phyloP scores from a whole-genome alignment of 2,888 invertebrate species.

The Iphiclides podalirius region DNA sequence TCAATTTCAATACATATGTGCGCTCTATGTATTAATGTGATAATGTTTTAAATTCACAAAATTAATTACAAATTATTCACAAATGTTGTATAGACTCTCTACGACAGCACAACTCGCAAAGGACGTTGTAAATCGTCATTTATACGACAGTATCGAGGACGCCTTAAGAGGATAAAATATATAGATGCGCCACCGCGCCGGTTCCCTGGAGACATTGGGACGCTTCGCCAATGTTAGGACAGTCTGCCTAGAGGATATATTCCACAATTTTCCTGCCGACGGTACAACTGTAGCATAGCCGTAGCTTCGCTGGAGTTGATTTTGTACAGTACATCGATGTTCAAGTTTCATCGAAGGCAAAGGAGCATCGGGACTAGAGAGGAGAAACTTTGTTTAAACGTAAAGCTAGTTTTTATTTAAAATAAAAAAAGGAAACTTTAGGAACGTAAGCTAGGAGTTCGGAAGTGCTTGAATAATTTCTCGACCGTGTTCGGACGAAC shows the following conservation, averaged over 20 bases:
- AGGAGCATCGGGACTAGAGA: constrained; percentile 7
- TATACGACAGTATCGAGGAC: constrained; percentile 47
- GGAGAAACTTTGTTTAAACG: constrained; percentile 18
- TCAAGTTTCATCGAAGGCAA: constrained; percentile 9
- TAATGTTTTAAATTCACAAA: no score
- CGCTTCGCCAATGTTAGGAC: constrained; percentile 54
- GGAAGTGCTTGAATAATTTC: constrained; percentile 9
- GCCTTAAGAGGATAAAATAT: constrained; percentile 40
- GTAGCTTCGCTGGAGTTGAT: constrained; percentile 1
- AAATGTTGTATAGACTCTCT: no score
- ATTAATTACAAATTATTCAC: no score
- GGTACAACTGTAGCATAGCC: no score
- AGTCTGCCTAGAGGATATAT: constrained; percentile 52
- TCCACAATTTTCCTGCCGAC: constrained; percentile 43
- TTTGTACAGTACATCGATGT: constrained; percentile 4
- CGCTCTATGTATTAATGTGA: no score
- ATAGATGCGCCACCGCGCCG: constrained; percentile 41
- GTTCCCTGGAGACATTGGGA: constrained; percentile 48
- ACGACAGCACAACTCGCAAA: neutral
- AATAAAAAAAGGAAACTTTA: constrained; percentile 12
- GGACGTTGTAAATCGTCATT: constrained; percentile 10
- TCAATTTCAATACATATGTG: no score
- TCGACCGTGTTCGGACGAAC: constrained; percentile 7
- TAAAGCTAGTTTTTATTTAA: constrained; percentile 13
- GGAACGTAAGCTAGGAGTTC: constrained; percentile 10